Percentiles rank a stretch among this genome's conserved stretches.
These are phyloP conservation scores for Chlorodrepanis virens DNA, from an alignment of 2,113 vertebrate genomes.

Conservation along the genomic window DNA sequence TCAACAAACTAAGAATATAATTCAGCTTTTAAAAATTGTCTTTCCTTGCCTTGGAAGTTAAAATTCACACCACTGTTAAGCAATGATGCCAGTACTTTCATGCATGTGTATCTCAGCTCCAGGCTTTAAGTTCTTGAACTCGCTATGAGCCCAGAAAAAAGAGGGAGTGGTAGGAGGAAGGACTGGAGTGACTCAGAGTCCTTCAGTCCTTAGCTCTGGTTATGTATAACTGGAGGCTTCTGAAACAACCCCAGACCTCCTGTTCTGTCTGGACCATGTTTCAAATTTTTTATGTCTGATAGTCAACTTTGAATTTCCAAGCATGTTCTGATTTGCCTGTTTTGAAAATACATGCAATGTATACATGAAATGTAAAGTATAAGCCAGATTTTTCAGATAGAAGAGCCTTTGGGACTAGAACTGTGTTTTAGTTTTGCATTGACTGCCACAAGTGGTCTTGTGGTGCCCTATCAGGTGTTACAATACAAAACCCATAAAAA, in stretches of 20 bases:
- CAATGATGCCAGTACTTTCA: background rate
- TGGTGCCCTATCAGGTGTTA: background rate
- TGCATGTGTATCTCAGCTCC: background rate
- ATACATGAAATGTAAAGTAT: background rate
- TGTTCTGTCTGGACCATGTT: background rate
- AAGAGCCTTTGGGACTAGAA: background rate
- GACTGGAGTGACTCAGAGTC: background rate
- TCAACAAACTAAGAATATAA: background rate
- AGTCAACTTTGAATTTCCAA: background rate
- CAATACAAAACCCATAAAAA: background rate
- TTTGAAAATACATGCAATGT: background rate
- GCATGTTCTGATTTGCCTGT: background rate
- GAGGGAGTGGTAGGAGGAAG: background rate
- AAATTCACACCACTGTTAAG: background rate
- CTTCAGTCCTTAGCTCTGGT: background rate
- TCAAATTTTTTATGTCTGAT: background rate
- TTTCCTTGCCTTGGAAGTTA: background rate
- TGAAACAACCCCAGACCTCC: background rate
- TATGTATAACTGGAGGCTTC: background rate
- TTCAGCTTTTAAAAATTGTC: background rate
- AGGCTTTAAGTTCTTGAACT: constrained; percentile 11
- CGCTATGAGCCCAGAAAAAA: background rate
- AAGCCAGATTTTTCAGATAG: background rate
- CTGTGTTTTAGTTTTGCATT: background rate
- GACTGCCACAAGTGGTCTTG: background rate